Evolutionary conservation across 2,888 invertebrate genomes (phyloP).

Genomic region (Mimas tiliae): DNA sequence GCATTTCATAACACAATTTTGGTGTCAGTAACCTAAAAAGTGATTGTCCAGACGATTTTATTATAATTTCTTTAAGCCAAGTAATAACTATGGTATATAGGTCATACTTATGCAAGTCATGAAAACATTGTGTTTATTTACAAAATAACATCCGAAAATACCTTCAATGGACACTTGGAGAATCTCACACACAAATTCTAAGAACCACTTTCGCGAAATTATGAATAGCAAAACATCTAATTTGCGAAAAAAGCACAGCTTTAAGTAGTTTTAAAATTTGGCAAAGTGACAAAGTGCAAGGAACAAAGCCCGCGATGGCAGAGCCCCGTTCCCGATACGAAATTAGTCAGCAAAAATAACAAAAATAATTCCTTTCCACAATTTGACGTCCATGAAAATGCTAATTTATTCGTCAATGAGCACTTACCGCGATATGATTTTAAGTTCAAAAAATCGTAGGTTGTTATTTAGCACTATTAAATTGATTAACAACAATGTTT

Average conservation of each 20-base stretch:
- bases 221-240: not conserved
- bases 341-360: conserved; percentile 64
- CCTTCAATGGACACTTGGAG: not conserved
- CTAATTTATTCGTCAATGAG: not conserved
- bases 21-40: conserved; percentile 5
- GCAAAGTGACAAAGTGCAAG: conserved; percentile 44
- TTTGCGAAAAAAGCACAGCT: not conserved
- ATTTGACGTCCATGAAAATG: conserved; percentile 36
- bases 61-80: not conserved
- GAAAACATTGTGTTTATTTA: not conserved
- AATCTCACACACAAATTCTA: not conserved
- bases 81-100: not conserved
- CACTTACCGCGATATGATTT: conserved; percentile 1
- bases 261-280: conserved; percentile 34
- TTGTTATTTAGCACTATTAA: not conserved
- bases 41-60: not conserved
- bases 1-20: too few relatives aligned
- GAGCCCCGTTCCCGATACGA: conserved; percentile 35
- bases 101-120: conserved; percentile 20
- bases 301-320: conserved; percentile 36
- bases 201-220: not conserved
- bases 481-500: not conserved
- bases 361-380: conserved; percentile 48
- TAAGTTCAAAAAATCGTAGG: too few relatives aligned
- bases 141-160: conserved; percentile 1